Evolutionary conservation across 2,797 vertebrate species (phyloP), one percentile per base, ranked within the genome.

Genomic region (Pipistrellus pipistrellus): DNA sequence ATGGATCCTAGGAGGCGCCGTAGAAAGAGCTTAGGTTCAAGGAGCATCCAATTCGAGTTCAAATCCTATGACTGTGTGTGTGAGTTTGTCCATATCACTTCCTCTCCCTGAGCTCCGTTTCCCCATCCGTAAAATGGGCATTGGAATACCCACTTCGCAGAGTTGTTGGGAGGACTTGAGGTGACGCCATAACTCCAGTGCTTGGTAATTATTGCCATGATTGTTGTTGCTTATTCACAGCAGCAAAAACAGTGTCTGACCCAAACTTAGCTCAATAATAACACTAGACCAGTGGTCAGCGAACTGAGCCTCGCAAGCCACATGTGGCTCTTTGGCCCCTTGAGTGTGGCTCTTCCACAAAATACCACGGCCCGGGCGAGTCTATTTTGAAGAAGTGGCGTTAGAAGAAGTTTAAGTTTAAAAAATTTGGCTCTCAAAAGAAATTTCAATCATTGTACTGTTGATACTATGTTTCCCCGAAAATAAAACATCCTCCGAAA

Each of bases 181-280:
- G 35, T 4, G 7, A 46, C 12, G 44, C 66, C 21, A 0, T 4
- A 62, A 18, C 30, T 2, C 0, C 59, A 15, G 1, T 9, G 1
- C 18, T n/a, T 69, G 8, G 66, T 4, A 21, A 44, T 51, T 21
- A 4, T 41, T 12, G 7, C n/a, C 46, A 8, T 66, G 15, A 35
- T 27, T 68, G 66, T 9, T 53, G 4, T 38, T 23, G 0, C 46
- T 64, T 53, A 66, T 77, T 15, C 75, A 32, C 15, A 6, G 18
- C 20, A 32, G 55, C 14, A 20, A 12, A 27, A 69, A 68, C 18
- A 2, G 3, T 1, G 23, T 48, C 20, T 10, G 55, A 23, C 46
- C 35, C 64, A 38, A 25, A 27, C 21, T 59, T 27, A 66, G n/a
- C 72, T 72, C 68, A n/a, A 0, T 11, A 27, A 25, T 32, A 27